Base-by-base conservation (phyloP, 2,797 vertebrate genomes). In the Hemibagrus guttatus region DNA sequence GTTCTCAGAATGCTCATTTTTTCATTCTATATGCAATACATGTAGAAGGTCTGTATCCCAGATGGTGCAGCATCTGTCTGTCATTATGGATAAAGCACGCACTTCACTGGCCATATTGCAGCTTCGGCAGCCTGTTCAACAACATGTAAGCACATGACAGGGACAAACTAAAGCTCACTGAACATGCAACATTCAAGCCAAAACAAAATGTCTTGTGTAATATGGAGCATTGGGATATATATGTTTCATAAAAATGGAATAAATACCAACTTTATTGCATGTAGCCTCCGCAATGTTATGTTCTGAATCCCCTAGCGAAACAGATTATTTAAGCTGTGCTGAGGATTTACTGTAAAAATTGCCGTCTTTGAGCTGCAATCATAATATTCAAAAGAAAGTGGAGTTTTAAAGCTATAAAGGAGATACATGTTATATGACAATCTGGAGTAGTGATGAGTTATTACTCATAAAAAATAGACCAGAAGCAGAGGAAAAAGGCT, bases 21-120 rank as follows among this genome's bases (percentile, higher is more conserved):
- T 54, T 76, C 59, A 28, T 74, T 28, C 35, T 84, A 63, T 56
- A 46, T 59, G 54, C 59, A 69, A 81, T 61, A 6, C 23, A 68
- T 19, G 21, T 12, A 39, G 28, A 49, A 8, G 23, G 9, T 72
- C 64, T n/a, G 39, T 64, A 81, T 68, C 64, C 68, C 87, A 89
- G 71, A 84, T 88, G 86, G 88, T 76, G 76, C 80, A 23, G 39
- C 85, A 71, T 89, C 88, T 91, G 88, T 80, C 49, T 35, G 58
- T 83, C 71, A 86, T 88, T 87, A 88, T 86, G 13, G 39, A 85
- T 84, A 59, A 78, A 86, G 88, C 87, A 75, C 14, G 42, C 46
- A 61, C 59, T 69, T 59, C 35, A 72, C 61, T 69, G n/a, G 39
- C 69, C 54, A 59, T 56, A 76, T 14, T 75, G 78, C 56, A 81